Percentiles rank a stretch among this genome's conserved stretches.
These are phyloP conservation scores for Drosophila greeni DNA, from an alignment of 2,888 invertebrate genomes.

Conservation along the genomic window DNA sequence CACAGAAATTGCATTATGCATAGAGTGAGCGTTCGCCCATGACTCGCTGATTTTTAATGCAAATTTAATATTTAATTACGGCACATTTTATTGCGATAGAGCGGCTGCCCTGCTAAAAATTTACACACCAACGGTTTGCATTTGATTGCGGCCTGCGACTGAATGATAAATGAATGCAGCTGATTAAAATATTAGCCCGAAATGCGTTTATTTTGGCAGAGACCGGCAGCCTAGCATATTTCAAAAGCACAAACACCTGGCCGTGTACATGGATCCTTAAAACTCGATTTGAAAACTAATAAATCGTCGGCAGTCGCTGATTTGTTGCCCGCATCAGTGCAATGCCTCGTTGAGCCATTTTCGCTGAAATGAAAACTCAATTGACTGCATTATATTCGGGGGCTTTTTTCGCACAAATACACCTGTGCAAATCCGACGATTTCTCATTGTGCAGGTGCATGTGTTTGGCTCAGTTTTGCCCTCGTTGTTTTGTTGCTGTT, in stretches of 20 bases:
- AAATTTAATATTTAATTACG: constrained; percentile 38
- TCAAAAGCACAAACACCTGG: constrained; percentile 24
- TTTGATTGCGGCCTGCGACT: constrained; percentile 28
- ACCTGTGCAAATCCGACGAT: constrained; percentile 36
- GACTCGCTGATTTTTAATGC: constrained; percentile 21
- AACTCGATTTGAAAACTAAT: constrained; percentile 44
- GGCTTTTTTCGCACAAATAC: constrained; percentile 17
- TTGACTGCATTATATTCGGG: constrained; percentile 61
- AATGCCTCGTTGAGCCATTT: constrained; percentile 26
- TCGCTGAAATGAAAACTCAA: constrained; percentile 51
- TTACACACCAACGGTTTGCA: constrained; percentile 49
- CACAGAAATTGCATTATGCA: constrained; percentile 30
- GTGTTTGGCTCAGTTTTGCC: constrained; percentile 1
- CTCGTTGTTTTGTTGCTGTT: background rate
- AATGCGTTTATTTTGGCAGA: constrained; percentile 8
- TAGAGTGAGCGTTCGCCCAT: constrained; percentile 1
- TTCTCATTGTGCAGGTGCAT: constrained; percentile 42
- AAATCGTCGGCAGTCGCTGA: constrained; percentile 32
- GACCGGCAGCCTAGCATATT: background rate
- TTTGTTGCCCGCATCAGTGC: constrained; percentile 35
- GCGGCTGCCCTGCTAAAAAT: constrained; percentile 37
- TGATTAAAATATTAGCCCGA: constrained; percentile 24
- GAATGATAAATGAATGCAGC: constrained; percentile 30
- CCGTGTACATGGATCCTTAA: constrained; percentile 12
- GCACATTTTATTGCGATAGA: constrained; percentile 8